Evolutionary conservation across 2,888 invertebrate genomes (phyloP), one percentile per base, ranked within the genome.

Genomic region (Dasypogon diadema): DNA sequence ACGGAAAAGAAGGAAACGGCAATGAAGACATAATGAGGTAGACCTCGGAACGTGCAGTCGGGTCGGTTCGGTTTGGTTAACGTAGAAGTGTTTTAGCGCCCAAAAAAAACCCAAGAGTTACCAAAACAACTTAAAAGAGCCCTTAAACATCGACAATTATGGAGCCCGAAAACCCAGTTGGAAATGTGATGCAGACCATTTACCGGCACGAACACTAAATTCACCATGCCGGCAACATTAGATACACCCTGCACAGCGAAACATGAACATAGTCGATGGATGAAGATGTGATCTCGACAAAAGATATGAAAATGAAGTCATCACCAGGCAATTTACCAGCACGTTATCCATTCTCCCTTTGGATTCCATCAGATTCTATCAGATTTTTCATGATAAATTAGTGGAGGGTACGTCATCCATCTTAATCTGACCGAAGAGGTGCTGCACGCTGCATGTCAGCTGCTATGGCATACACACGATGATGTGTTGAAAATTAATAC

Each of bases 311-410:
- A 73, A 73, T 73, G 56, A 73, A 73, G 73, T 73, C 73, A 73
- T 73, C 73, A 73, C 73, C 56, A 42, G 24, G 37, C 73, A 73
- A 56, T 73, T 73, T 73, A 73, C 73, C 73, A 73, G 73, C 56
- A 56, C 56, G 42, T 73, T 73, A 73, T 73, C 55, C 56, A 73
- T 73, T 73, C 54, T 55, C 56, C 56, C 55, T 21, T 10, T 8
- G 22, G 56, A 37, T 56, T 14, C 54, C 70, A 70, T 70, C 70
- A 46, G 54, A 70, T 54, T 70, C 70, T 37, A 56, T 73, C 73
- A 73, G 73, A 73, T 73, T 56, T 73, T 24, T 30, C 42, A 56
- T 73, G 73, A 73, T 73, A 73, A 73, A 73, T 73, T 73, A 73
- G 73, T 73, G 37, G 37, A 56, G 73, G 73, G 73, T n/a, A 16